Conservation (phyloP, 2,113 vertebrate species). For the Urocolius indicus region DNA sequence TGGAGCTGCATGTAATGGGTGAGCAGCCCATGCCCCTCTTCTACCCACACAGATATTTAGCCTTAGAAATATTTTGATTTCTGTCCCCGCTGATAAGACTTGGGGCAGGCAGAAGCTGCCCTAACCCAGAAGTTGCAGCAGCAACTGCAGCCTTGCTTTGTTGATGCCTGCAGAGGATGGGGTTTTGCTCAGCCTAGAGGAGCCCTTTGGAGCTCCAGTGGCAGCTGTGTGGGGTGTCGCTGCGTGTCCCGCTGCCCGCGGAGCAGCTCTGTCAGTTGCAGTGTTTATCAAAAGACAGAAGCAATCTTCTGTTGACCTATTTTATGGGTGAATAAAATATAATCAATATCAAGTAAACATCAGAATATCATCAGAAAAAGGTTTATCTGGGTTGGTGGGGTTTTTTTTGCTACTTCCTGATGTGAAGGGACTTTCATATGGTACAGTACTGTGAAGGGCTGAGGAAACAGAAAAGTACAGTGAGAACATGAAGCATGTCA, state of each 20-base stretch:
- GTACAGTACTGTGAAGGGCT: not conserved
- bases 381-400: not conserved
- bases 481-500: not conserved
- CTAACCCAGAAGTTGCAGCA: constrained; percentile 16
- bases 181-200: not conserved
- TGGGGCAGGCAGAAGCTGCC: constrained; percentile 28
- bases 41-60: constrained; percentile 61
- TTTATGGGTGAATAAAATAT: constrained; percentile 36
- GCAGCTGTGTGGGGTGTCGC: constrained; percentile 29
- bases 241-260: rapidly evolving
- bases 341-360: constrained; percentile 34
- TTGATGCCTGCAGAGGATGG: constrained; percentile 39
- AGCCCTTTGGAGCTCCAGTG: constrained; percentile 1
- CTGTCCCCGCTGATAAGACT: not conserved
- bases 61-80: constrained; percentile 25
- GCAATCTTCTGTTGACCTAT: constrained; percentile 22
- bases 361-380: not conserved
- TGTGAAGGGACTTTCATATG: not conserved
- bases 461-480: not conserved
- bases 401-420: not conserved
- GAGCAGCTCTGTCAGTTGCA: not conserved
- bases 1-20: not conserved
- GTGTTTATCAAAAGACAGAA: constrained; percentile 10
- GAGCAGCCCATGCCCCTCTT: constrained; percentile 15
- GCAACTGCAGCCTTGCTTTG: constrained; percentile 14